Evolutionary conservation across 2,113 vertebrate species (phyloP).

Genomic region (Periophthalmus modestus): DNA sequence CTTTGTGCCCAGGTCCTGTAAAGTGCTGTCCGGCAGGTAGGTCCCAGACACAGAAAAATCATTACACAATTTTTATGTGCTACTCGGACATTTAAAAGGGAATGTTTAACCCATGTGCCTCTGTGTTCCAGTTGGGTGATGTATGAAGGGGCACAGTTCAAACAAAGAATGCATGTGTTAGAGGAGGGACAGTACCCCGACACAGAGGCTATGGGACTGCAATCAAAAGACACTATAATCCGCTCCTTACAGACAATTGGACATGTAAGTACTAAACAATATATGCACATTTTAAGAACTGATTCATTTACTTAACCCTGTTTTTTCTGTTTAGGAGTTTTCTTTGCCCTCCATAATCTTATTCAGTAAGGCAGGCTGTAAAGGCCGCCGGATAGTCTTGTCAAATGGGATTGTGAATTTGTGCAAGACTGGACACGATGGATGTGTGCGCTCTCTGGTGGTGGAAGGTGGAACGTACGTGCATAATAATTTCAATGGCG

Average conservation of each 20-base stretch:
- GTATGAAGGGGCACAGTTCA: conserved; percentile 85
- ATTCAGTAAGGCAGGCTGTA: conserved; percentile 85
- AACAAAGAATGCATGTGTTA: conserved; percentile 87
- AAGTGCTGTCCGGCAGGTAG: conserved; percentile 86
- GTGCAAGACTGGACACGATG: conserved; percentile 78
- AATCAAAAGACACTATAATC: conserved; percentile 71
- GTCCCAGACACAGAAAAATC: neutral
- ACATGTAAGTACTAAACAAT: conserved; percentile 79
- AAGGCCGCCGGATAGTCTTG: conserved; percentile 84
- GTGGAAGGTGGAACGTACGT: conserved; percentile 87
- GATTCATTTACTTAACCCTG: neutral
- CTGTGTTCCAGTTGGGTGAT: conserved; percentile 83
- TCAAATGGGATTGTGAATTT: conserved; percentile 79
- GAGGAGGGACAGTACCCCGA: conserved; percentile 90
- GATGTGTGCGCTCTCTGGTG: conserved; percentile 83
- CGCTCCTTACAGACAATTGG: conserved; percentile 83
- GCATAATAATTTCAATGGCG: neutral
- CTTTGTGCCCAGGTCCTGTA: conserved; percentile 87
- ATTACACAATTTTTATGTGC: neutral
- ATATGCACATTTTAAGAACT: neutral
- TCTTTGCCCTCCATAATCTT: conserved; percentile 87
- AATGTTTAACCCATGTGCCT: conserved; percentile 27
- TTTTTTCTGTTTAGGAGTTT: conserved; percentile 79
- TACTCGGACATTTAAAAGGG: neutral
- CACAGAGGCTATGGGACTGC: conserved; percentile 84